A percentile compares a stretch with the other conserved stretches of the same genome.
Evolutionary conservation across 2,797 vertebrate genomes (phyloP).

Genomic region (Pipistrellus pygmaeus): DNA sequence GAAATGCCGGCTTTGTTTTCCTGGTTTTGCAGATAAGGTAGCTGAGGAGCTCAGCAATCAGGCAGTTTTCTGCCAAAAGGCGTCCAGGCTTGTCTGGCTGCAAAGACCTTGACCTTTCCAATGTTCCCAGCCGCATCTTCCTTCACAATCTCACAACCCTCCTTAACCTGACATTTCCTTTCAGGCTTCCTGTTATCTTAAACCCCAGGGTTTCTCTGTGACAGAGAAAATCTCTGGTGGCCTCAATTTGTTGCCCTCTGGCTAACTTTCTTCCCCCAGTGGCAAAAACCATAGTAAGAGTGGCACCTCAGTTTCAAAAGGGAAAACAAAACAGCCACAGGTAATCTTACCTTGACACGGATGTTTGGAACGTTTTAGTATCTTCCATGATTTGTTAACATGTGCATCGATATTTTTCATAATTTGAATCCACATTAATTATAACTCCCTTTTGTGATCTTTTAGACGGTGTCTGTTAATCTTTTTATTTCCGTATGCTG

Average conservation of each 20-base stretch:
- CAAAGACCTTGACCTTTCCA: neutral
- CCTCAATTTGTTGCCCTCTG: neutral
- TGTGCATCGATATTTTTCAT: neutral
- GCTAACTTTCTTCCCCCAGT: neutral
- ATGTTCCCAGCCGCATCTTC: neutral
- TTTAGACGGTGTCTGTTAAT: neutral
- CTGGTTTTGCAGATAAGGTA: neutral
- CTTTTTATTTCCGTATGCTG: neutral
- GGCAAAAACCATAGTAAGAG: neutral
- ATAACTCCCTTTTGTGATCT: constrained; percentile 1
- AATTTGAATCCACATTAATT: constrained; percentile 48
- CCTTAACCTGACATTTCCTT: constrained; percentile 32
- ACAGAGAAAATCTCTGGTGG: neutral
- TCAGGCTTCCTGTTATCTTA: constrained; percentile 20
- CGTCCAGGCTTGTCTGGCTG: neutral
- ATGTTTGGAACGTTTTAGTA: neutral
- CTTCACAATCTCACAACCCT: neutral
- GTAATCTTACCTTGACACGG: neutral
- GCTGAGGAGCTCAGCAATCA: neutral
- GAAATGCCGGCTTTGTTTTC: neutral
- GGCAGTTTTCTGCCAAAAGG: neutral
- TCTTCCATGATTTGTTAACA: neutral
- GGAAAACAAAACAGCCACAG: neutral
- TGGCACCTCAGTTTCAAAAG: neutral
- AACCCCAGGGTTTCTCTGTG: neutral